These are phyloP conservation scores for Plectropomus leopardus DNA, from an alignment of 2,113 vertebrate species.

Conservation along the genomic window DNA sequence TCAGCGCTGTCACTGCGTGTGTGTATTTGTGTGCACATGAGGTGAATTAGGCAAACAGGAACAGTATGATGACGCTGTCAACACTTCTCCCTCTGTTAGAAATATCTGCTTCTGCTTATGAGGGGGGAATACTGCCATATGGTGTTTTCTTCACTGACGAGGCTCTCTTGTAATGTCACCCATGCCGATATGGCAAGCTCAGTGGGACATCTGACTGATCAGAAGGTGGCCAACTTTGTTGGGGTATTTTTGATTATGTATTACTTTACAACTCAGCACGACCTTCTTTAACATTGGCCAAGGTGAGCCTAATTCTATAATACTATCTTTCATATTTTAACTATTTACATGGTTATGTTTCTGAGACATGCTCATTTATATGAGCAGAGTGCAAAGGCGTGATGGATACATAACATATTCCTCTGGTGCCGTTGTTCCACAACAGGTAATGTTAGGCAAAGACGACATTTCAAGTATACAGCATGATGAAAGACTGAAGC, in stretches of 20 bases:
- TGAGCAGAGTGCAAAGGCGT: too few relatives aligned
- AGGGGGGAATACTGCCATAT: slow-evolving; percentile 59
- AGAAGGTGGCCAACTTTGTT: slow-evolving; percentile 40
- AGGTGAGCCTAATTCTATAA: not conserved
- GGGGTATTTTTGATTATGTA: slow-evolving; percentile 49
- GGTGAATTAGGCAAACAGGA: slow-evolving; percentile 60
- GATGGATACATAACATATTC: too few relatives aligned
- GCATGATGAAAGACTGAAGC: too few relatives aligned
- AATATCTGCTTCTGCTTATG: slow-evolving; percentile 41
- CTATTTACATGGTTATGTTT: too few relatives aligned
- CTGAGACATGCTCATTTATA: too few relatives aligned
- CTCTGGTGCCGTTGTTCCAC: too few relatives aligned
- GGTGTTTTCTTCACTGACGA: slow-evolving; percentile 58
- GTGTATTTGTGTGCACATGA: slow-evolving; percentile 20
- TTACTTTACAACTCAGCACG: not conserved
- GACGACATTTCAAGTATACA: too few relatives aligned
- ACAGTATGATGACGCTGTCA: slow-evolving; percentile 41
- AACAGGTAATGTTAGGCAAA: too few relatives aligned
- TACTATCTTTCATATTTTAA: not conserved
- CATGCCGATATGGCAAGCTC: slow-evolving; percentile 49
- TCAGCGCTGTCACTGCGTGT: slow-evolving; percentile 3
- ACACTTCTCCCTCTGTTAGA: slow-evolving; percentile 48
- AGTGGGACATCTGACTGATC: slow-evolving; percentile 54
- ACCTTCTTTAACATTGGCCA: not conserved
- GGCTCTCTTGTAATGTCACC: slow-evolving; percentile 52